These are phyloP conservation scores for Clunio marinus DNA, from an alignment of 2,888 invertebrate species.

Conservation along the genomic window DNA sequence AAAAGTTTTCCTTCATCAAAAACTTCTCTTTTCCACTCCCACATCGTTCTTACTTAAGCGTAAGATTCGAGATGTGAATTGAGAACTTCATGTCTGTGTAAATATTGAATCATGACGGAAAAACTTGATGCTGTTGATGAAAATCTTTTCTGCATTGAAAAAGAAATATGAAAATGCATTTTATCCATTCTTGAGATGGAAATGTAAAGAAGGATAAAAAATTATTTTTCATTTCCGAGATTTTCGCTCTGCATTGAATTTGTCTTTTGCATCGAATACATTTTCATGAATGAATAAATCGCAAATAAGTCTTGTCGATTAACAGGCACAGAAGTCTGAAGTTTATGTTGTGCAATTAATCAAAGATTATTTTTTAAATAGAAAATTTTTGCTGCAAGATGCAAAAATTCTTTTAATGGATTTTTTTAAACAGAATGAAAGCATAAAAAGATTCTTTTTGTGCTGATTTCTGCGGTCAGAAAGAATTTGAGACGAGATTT, in stretches of 20 bases:
- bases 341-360: slow-evolving; percentile 7
- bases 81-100: slow-evolving; percentile 14
- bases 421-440: neutral
- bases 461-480: neutral
- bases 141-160: neutral
- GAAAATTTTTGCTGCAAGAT: neutral
- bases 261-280: neutral
- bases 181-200: slow-evolving; percentile 1
- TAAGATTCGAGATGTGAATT: neutral
- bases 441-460: neutral
- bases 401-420: neutral
- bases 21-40: neutral
- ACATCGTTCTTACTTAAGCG: neutral
- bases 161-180: slow-evolving; percentile 13
- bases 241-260: neutral
- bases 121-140: neutral
- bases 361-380: slow-evolving; percentile 2
- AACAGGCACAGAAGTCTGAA: too few relatives aligned
- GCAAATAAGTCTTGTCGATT: too few relatives aligned
- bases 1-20: neutral
- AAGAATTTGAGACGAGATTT: neutral
- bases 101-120: slow-evolving; percentile 20
- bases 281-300: neutral
- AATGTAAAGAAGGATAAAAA: neutral
- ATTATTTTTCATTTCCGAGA: too few relatives aligned